Evolutionary conservation across 2,888 invertebrate species (phyloP).

Genomic region (Platerodrilus igneus): DNA sequence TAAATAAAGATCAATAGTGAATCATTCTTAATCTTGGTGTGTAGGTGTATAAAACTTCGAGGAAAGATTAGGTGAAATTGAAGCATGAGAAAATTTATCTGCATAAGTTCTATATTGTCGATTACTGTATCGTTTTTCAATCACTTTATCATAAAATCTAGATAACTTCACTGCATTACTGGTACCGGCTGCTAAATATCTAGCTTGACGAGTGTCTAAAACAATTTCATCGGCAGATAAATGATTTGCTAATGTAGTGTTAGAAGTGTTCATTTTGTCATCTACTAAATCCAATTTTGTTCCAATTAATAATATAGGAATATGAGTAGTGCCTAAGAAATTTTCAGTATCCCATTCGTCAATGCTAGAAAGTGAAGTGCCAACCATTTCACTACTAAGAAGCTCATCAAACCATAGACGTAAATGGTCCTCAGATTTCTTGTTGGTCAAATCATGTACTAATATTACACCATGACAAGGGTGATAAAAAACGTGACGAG

Average conservation of each 20-base stretch:
- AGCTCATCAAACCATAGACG: slow-evolving; percentile 92
- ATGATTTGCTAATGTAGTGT: slow-evolving; percentile 74
- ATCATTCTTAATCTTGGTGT: slow-evolving; percentile 31
- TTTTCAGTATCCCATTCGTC: slow-evolving; percentile 82
- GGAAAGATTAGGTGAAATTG: slow-evolving; percentile 39
- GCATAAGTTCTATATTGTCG: slow-evolving; percentile 38
- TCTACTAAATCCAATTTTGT: slow-evolving; percentile 87
- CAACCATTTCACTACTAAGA: slow-evolving; percentile 61
- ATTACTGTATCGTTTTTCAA: slow-evolving; percentile 51
- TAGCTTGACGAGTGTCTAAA: slow-evolving; percentile 67
- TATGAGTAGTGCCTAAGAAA: slow-evolving; percentile 79
- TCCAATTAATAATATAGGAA: slow-evolving; percentile 91
- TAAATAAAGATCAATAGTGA: slow-evolving; percentile 3
- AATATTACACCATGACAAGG: slow-evolving; percentile 92
- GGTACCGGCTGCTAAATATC: slow-evolving; percentile 88
- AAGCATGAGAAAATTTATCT: slow-evolving; percentile 39
- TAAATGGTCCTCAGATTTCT: slow-evolving; percentile 91
- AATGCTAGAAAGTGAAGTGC: slow-evolving; percentile 38
- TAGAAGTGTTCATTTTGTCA: slow-evolving; percentile 62
- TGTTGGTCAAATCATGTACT: slow-evolving; percentile 94
- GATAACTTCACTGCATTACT: slow-evolving; percentile 91
- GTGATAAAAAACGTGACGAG: slow-evolving; percentile 91
- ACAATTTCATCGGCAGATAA: slow-evolving; percentile 92
- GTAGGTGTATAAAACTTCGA: slow-evolving; percentile 44
- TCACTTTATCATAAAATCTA: slow-evolving; percentile 88